Base-by-base conservation (phyloP, 2,113 vertebrate species). In the Turdus rufiventris region DNA sequence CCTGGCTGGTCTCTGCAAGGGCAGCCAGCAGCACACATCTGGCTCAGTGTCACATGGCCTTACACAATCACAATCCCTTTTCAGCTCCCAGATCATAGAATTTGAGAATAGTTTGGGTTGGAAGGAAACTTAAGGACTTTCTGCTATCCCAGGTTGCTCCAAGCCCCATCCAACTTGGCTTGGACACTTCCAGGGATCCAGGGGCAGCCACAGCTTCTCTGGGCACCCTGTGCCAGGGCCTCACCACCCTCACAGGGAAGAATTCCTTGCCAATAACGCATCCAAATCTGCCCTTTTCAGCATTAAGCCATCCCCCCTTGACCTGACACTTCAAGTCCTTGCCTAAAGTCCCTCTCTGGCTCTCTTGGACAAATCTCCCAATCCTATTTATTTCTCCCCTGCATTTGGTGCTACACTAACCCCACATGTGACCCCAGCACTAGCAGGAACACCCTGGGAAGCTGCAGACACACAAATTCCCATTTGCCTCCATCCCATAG, bases 151-250 rank as follows among this genome's bases (percentile, higher is more conserved):
- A 75, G 34, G 8, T 0, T 54, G 40, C 18, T 47, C n/a, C 50
- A 23, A 0, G 5, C 6, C 31, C 25, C 0, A 0, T 33, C 50
- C 26, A 58, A 0, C 33, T 25, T 6, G 4, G 29, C 5, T 40
- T 40, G 62, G 29, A 23, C 31, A 68, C 18, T 75, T 3, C 38
- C 47, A 82, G 47, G 25, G 62, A 34, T 31, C 26, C 48, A 45
- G 47, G 40, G 5, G 29, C 54, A 82, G 40, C 40, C 54, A 26
- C 47, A 82, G 47, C 12, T 61, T 10, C 62, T 33, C n/a, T 82
- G 47, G 54, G 40, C 20, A 54, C 0, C 10, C n/a, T 34, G 38
- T 82, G 61, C 54, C 77, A 82, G 61, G n/a, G 54, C 21, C 20
- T 54, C 0, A 0, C 7, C 38, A 2, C 8, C 29, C 40, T 6